Percentiles rank a stretch among this genome's conserved stretches.
Conservation (phyloP, 1,140 invertebrate genomes). For the Plodia interpunctella region DNA sequence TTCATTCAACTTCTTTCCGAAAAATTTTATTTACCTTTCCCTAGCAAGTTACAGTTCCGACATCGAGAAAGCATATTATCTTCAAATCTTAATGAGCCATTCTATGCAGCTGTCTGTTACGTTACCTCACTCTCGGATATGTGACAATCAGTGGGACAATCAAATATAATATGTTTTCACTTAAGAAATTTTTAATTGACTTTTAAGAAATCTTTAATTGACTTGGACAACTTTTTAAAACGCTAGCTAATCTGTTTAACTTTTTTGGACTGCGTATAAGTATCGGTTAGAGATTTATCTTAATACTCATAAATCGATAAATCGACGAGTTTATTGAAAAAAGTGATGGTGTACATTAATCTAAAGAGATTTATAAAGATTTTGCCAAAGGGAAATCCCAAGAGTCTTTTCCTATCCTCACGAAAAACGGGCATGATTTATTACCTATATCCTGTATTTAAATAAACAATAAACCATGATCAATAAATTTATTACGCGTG, state of each 20-base stretch:
- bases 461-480: too few relatives aligned
- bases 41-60: background rate
- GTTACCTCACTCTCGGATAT: background rate
- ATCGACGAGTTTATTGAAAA: too few relatives aligned
- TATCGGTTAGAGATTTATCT: too few relatives aligned
- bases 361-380: too few relatives aligned
- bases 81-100: background rate
- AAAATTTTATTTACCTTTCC: background rate
- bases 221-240: background rate
- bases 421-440: too few relatives aligned
- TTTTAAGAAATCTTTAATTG: too few relatives aligned
- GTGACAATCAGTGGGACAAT: background rate
- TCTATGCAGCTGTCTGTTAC: background rate
- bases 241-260: background rate
- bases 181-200: background rate
- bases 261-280: background rate
- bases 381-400: too few relatives aligned
- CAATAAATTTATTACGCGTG: too few relatives aligned
- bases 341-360: too few relatives aligned
- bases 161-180: background rate
- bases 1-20: background rate
- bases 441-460: too few relatives aligned
- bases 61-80: background rate
- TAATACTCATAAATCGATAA: too few relatives aligned
- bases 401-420: too few relatives aligned